A percentile compares a stretch with the other conserved stretches of the same genome.
These are phyloP conservation scores for Macaca mulatta DNA, from an alignment of 2,113 vertebrate genomes.

Conservation along the genomic window DNA sequence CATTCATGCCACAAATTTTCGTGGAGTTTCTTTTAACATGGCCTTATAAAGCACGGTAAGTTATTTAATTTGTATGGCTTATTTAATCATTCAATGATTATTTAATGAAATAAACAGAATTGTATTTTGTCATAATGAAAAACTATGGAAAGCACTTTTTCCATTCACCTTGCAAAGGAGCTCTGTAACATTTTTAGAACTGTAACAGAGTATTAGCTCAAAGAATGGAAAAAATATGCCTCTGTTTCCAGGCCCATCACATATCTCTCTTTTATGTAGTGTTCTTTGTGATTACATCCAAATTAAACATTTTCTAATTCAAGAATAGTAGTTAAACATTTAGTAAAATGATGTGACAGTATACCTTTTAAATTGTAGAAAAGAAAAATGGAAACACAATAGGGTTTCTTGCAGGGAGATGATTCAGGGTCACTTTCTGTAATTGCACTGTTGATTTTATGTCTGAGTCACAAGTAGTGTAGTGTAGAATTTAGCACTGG, in stretches of 20 bases:
- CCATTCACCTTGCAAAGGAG: neutral
- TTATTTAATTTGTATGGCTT: conserved; percentile 34
- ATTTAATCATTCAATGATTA: neutral
- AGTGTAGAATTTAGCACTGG: neutral
- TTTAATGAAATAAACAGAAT: neutral
- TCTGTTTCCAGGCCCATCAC: neutral
- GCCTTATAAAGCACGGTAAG: neutral
- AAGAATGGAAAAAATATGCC: neutral
- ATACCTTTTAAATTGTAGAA: neutral
- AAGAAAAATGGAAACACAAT: neutral
- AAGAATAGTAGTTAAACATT: neutral
- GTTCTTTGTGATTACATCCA: neutral
- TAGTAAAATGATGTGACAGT: neutral
- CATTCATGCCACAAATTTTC: conserved; percentile 20
- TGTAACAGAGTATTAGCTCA: neutral
- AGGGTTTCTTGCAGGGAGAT: neutral
- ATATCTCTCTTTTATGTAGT: neutral
- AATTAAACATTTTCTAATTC: conserved; percentile 18
- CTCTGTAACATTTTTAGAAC: neutral
- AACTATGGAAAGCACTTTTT: neutral
- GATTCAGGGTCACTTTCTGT: neutral
- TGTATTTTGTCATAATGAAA: conserved; percentile 27
- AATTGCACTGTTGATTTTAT: neutral
- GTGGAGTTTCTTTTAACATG: neutral
- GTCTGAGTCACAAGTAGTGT: neutral